phyloP scores from a whole-genome alignment of 2,888 invertebrate species.

The Oxystoma pomonae region DNA sequence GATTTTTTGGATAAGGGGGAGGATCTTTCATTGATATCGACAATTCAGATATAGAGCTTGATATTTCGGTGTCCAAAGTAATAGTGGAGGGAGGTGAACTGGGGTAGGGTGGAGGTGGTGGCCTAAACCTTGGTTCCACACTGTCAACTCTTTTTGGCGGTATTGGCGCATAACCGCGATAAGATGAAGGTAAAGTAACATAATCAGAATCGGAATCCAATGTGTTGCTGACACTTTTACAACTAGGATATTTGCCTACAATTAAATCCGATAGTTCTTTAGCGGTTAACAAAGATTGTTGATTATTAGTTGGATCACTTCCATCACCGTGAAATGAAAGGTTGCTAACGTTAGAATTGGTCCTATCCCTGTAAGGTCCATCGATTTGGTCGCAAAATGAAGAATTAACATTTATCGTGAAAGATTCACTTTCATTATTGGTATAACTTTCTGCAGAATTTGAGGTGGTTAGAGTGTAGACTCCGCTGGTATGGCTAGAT shows the following conservation, averaged over 20 bases:
- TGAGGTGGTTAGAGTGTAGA: conserved; percentile 68
- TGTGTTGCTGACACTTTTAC: conserved; percentile 78
- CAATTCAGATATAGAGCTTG: conserved; percentile 34
- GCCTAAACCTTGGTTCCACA: conserved; percentile 46
- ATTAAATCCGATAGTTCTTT: conserved; percentile 81
- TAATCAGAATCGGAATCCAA: conserved; percentile 89
- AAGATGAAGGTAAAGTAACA: conserved; percentile 64
- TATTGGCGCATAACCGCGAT: conserved; percentile 56
- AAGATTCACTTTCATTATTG: conserved; percentile 39
- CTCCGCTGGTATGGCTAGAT: conserved; percentile 81
- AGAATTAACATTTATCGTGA: conserved; percentile 37
- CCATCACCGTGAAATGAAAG: conserved; percentile 82
- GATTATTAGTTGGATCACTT: conserved; percentile 80
- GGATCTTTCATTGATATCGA: conserved; percentile 53
- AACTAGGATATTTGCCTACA: conserved; percentile 73
- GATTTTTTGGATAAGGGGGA: conserved; percentile 60
- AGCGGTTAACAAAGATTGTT: conserved; percentile 72
- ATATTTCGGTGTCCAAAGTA: conserved; percentile 37
- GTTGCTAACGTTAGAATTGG: conserved; percentile 78
- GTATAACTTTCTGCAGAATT: conserved; percentile 43
- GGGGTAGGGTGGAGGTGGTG: conserved; percentile 49
- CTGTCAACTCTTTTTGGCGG: conserved; percentile 69
- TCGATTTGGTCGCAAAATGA: conserved; percentile 45
- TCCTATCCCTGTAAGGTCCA: conserved; percentile 58
- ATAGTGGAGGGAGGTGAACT: conserved; percentile 40